These are phyloP conservation scores for Diorhabda elongata DNA, from an alignment of 1,140 invertebrate genomes.

Conservation along the genomic window DNA sequence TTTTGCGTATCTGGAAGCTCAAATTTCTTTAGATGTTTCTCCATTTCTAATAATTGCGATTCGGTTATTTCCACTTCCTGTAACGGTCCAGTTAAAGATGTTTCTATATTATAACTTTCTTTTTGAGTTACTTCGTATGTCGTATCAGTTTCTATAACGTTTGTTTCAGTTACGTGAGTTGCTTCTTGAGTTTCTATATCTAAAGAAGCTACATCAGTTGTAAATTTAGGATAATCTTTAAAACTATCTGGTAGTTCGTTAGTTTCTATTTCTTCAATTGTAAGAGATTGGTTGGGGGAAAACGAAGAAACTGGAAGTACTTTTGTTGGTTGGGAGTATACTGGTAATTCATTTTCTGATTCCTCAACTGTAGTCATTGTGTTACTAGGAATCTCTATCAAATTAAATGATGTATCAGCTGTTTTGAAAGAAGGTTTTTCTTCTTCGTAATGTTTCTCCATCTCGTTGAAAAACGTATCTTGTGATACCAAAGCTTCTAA, in stretches of 20 bases:
- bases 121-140: conserved; percentile 44
- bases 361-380: conserved; percentile 55
- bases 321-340: conserved; percentile 47
- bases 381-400: conserved; percentile 54
- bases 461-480: conserved; percentile 57
- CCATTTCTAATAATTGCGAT: conserved; percentile 55
- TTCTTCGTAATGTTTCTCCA: conserved; percentile 52
- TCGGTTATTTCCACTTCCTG: conserved; percentile 52
- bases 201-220: conserved; percentile 51
- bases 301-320: conserved; percentile 52
- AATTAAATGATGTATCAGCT: conserved; percentile 50
- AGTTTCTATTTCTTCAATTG: conserved; percentile 53
- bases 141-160: conserved; percentile 54
- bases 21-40: conserved; percentile 50
- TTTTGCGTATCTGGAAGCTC: conserved; percentile 55
- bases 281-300: conserved; percentile 53
- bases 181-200: conserved; percentile 54
- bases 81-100: conserved; percentile 46
- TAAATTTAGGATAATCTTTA: conserved; percentile 51
- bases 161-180: conserved; percentile 54
- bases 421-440: conserved; percentile 49
- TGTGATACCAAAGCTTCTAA: conserved; percentile 56
- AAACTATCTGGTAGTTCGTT: conserved; percentile 54
- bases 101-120: conserved; percentile 45
- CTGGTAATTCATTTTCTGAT: conserved; percentile 53